Conservation (phyloP, 2,113 vertebrate species). For the Sorex araneus region DNA sequence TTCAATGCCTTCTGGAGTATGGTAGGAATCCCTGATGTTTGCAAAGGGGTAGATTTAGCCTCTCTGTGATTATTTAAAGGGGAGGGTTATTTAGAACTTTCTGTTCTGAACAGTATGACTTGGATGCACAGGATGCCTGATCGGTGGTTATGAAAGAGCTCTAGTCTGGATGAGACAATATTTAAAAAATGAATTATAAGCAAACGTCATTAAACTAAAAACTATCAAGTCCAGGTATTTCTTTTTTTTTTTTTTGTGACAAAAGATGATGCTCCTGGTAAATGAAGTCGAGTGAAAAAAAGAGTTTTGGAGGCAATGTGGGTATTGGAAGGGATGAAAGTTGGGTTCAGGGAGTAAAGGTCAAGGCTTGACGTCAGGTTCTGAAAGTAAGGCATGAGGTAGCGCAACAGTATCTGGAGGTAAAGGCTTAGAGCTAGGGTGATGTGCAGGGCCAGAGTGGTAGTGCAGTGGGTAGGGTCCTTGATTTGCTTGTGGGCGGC, state of each 20-base stretch:
- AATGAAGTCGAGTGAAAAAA: background rate
- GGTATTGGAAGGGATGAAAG: background rate
- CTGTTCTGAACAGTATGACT: background rate
- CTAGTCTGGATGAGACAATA: constrained; percentile 18
- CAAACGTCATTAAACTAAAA: constrained; percentile 14
- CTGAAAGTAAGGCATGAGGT: background rate
- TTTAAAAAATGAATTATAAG: constrained; percentile 27
- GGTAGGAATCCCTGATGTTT: background rate
- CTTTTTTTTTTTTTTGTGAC: background rate
- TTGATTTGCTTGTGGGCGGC: too few relatives aligned
- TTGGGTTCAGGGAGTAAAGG: background rate
- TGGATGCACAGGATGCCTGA: background rate
- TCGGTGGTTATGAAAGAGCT: constrained; percentile 19
- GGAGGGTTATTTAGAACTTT: background rate
- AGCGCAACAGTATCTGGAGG: background rate
- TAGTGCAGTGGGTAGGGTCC: too few relatives aligned
- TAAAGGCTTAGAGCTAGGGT: background rate
- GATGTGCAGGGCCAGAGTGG: too few relatives aligned
- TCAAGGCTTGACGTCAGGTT: background rate
- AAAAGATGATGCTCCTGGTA: background rate
- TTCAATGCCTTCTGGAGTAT: background rate
- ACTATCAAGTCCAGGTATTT: background rate
- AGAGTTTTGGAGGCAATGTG: background rate
- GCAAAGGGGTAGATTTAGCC: background rate
- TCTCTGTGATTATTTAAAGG: background rate